These are phyloP conservation scores for Apodemia zela DNA, from an alignment of 2,888 invertebrate species.

Conservation along the genomic window DNA sequence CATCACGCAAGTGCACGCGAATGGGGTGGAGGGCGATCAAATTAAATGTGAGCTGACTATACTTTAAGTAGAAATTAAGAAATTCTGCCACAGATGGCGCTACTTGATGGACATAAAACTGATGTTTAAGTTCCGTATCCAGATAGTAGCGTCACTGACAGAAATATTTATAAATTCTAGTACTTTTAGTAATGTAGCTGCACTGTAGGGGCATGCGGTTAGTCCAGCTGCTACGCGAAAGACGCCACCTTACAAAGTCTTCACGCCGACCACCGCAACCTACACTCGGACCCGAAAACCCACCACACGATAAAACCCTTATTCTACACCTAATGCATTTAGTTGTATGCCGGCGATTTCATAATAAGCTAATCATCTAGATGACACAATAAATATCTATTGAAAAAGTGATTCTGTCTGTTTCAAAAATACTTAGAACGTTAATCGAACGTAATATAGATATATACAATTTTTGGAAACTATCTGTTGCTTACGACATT, in stretches of 20 bases:
- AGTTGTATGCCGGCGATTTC: too few relatives aligned
- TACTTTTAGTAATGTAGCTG: constrained; percentile 29
- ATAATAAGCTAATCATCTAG: too few relatives aligned
- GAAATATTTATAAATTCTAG: not conserved
- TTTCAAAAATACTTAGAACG: too few relatives aligned
- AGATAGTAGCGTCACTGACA: not conserved
- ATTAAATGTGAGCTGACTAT: constrained; percentile 30
- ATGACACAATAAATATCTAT: too few relatives aligned
- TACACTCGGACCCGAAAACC: constrained; percentile 21
- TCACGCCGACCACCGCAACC: constrained; percentile 24
- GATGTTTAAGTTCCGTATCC: not conserved
- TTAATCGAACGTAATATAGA: too few relatives aligned
- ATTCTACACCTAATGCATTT: too few relatives aligned
- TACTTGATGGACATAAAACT: constrained; percentile 1
- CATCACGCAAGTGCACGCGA: constrained; percentile 33
- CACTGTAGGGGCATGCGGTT: constrained; percentile 33
- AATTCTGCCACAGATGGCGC: not conserved
- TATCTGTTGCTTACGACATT: too few relatives aligned
- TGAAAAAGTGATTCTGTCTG: too few relatives aligned
- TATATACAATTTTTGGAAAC: too few relatives aligned
- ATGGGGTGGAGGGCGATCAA: constrained; percentile 32
- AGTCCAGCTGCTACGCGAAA: constrained; percentile 24
- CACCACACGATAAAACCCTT: not conserved
- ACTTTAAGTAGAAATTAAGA: not conserved
- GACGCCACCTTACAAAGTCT: constrained; percentile 19